phyloP scores from a whole-genome alignment of 2,888 invertebrate genomes.

The Nipponacmea schrenckii region DNA sequence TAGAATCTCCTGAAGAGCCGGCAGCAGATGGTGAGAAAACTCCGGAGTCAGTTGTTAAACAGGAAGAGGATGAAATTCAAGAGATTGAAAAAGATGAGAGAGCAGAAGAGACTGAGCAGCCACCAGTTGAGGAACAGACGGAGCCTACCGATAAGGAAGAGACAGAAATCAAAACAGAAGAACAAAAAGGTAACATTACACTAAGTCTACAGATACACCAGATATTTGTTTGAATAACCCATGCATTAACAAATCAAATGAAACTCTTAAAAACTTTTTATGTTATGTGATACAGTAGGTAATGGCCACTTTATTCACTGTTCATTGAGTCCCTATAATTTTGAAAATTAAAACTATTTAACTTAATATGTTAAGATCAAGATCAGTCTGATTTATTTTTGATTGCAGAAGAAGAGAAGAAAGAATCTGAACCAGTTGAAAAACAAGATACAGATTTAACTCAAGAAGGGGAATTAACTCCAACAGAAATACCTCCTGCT shows the following conservation, averaged over 20 bases:
- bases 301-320: too few species aligned
- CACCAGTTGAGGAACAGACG: conserved; percentile 11
- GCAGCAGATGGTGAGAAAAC: conserved; percentile 22
- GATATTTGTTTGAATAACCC: too few species aligned
- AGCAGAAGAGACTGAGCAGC: conserved; percentile 18
- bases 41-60: conserved; percentile 29
- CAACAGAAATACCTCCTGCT: conserved; percentile 9
- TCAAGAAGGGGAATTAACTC: conserved; percentile 14
- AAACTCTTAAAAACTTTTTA: too few species aligned
- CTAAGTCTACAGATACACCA: too few species aligned
- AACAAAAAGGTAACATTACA: neutral
- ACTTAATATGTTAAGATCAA: too few species aligned
- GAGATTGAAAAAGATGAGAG: conserved; percentile 22
- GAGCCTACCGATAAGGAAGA: conserved; percentile 17
- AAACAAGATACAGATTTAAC: neutral
- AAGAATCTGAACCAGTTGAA: conserved; percentile 14
- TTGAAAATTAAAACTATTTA: too few species aligned
- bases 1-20: neutral
- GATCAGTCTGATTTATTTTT: too few species aligned
- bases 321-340: too few species aligned
- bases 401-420: conserved; percentile 13
- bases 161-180: conserved; percentile 11
- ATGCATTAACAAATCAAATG: too few species aligned
- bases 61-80: conserved; percentile 17
- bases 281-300: too few species aligned